Percentiles rank a stretch among this genome's conserved stretches.
These are phyloP conservation scores for Mesaphorura yosii DNA, from an alignment of 1,140 invertebrate genomes.

Conservation along the genomic window DNA sequence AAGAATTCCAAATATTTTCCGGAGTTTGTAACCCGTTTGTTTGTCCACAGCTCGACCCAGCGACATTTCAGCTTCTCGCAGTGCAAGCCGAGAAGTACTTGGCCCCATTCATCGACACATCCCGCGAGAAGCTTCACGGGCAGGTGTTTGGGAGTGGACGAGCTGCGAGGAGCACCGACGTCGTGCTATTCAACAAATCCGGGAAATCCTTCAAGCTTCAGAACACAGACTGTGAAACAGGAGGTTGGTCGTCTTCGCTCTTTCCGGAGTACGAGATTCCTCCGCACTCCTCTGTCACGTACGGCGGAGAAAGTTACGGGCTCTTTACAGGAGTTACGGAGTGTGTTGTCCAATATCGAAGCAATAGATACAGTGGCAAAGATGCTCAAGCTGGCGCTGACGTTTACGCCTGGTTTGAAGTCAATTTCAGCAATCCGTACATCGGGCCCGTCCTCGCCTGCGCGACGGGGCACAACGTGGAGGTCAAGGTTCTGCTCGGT, in stretches of 20 bases:
- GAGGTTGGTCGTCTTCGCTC: not conserved
- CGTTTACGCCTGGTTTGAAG: not conserved
- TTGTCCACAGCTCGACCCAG: too few species aligned
- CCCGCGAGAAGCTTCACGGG: not conserved
- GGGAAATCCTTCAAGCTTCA: not conserved
- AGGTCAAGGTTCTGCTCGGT: not conserved
- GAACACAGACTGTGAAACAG: not conserved
- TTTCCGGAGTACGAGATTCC: constrained; percentile 5
- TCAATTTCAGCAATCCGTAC: not conserved
- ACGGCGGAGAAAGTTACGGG: constrained; percentile 10
- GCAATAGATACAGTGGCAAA: too few species aligned
- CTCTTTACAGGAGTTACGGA: not conserved
- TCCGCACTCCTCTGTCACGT: not conserved
- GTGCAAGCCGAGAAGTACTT: not conserved
- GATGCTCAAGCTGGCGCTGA: too few species aligned
- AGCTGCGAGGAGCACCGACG: constrained; percentile 7
- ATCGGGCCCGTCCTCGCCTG: not conserved
- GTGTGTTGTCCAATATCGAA: not conserved
- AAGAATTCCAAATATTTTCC: too few species aligned
- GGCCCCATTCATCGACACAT: constrained; percentile 6
- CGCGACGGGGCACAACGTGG: not conserved
- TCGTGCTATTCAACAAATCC: constrained; percentile 1
- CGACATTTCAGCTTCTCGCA: too few species aligned
- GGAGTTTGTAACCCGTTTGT: too few species aligned
- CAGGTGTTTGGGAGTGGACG: constrained; percentile 7